Conservation (phyloP, 2,888 invertebrate genomes). For the Orthosia cruda region DNA sequence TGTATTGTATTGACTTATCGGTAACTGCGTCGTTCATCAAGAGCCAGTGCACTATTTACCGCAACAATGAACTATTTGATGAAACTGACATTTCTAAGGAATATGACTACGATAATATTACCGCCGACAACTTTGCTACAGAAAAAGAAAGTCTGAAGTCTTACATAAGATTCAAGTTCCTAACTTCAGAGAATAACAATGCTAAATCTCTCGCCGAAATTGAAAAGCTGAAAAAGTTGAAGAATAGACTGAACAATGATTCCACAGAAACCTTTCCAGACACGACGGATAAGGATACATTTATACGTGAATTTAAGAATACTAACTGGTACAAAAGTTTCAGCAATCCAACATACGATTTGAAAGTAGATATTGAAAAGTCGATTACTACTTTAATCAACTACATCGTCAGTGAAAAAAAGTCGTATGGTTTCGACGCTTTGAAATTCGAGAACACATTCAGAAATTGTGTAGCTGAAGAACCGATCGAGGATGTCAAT, state of each 20-base stretch:
- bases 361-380: conserved; percentile 73
- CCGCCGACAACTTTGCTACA: conserved; percentile 66
- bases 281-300: conserved; percentile 19
- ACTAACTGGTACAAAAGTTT: conserved; percentile 71
- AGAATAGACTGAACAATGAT: conserved; percentile 24
- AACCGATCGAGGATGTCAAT: conserved; percentile 69
- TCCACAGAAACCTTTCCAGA: conserved; percentile 14
- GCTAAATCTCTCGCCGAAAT: conserved; percentile 66
- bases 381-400: conserved; percentile 76
- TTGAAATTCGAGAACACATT: conserved; percentile 72
- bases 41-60: conserved; percentile 66
- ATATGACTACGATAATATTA: conserved; percentile 72
- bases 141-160: conserved; percentile 73
- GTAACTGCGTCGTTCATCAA: conserved; percentile 66
- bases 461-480: conserved; percentile 62
- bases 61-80: conserved; percentile 55
- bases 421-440: conserved; percentile 75
- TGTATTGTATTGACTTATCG: conserved; percentile 30
- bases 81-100: conserved; percentile 71
- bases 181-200: conserved; percentile 62
- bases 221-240: conserved; percentile 32
- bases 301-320: conserved; percentile 47
- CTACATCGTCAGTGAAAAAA: conserved; percentile 74
- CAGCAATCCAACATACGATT: conserved; percentile 17
- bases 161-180: conserved; percentile 75